Percentiles rank a stretch among this genome's conserved stretches.
phyloP scores from a whole-genome alignment of 2,113 vertebrate species.

The Gallinago paraguaiae region DNA sequence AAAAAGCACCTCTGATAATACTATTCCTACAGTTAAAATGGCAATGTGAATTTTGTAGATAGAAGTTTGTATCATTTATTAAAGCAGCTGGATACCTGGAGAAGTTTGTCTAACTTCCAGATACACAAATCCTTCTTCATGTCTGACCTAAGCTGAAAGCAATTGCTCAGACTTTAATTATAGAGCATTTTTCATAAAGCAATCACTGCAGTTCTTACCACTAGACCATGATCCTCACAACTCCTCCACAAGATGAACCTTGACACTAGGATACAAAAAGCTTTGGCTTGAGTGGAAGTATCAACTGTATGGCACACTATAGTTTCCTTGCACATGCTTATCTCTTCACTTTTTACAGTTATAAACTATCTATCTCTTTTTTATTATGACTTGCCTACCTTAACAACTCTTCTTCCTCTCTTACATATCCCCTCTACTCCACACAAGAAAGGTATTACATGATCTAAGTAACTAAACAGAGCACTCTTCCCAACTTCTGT shows the following conservation, averaged over 20 bases:
- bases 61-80: background rate
- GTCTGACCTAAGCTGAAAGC: background rate
- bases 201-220: background rate
- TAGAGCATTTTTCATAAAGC: background rate
- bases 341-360: background rate
- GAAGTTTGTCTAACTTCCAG: background rate
- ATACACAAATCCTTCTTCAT: background rate
- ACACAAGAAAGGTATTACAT: background rate
- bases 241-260: background rate
- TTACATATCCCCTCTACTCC: background rate
- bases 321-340: background rate
- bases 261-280: background rate
- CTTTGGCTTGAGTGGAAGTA: background rate
- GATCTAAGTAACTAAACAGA: background rate
- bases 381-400: background rate
- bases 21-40: background rate
- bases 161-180: background rate
- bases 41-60: background rate
- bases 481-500: background rate
- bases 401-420: background rate
- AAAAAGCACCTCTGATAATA: background rate
- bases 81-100: background rate
- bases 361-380: background rate
- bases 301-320: background rate
- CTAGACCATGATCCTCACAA: background rate